A percentile compares a stretch with the other conserved stretches of the same genome.
Conservation (phyloP, 1,140 invertebrate species). For the Conus betulinus region DNA sequence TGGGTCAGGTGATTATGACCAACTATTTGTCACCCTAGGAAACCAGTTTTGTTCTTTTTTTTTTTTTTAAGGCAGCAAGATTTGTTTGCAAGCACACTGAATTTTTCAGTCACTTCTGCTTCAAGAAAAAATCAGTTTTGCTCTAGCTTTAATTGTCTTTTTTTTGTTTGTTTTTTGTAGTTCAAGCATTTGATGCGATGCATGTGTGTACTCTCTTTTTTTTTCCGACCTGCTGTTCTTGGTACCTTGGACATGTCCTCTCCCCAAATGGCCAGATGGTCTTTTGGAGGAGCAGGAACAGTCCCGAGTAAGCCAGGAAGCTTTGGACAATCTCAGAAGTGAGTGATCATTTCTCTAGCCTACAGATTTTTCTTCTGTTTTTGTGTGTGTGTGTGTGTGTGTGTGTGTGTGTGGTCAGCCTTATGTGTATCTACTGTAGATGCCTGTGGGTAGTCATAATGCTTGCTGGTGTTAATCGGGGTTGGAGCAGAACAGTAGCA, state of each 20-base stretch:
- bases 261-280: conserved; percentile 54
- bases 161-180: background rate
- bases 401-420: background rate
- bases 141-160: background rate
- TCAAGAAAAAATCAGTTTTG: background rate
- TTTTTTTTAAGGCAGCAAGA: background rate
- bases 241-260: background rate
- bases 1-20: too few relatives aligned
- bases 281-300: conserved; percentile 62
- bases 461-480: background rate
- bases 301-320: conserved; percentile 52
- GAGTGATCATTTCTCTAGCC: conserved; percentile 34
- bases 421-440: background rate
- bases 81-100: background rate
- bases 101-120: background rate
- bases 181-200: background rate
- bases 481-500: background rate
- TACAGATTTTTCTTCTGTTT: background rate
- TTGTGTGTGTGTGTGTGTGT: too few relatives aligned
- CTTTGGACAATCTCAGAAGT: conserved; percentile 55
- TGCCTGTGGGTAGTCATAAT: background rate
- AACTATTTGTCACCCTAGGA: too few relatives aligned
- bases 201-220: background rate
- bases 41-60: background rate
- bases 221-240: background rate